Base-by-base conservation (phyloP, 2,888 invertebrate species). In the Rhamphomyia laevipes region DNA sequence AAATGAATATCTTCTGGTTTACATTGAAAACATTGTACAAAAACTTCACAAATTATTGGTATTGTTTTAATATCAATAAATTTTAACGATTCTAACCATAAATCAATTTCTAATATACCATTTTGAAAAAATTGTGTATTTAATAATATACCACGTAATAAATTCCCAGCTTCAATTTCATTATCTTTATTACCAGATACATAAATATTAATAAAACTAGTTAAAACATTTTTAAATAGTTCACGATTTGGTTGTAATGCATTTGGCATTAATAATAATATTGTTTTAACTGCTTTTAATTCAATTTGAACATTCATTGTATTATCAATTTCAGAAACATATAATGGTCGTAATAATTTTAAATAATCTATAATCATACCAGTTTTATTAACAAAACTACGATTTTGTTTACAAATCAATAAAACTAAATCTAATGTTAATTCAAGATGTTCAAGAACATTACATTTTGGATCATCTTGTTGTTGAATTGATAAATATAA, bases 71-170 rank as follows among this genome's bases (percentile, higher is more conserved):
- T 54, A 53, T 61, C 55, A 46, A 60, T 53, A 58, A 59, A 56
- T 43, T 66, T 49, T 43, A 67, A 51, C 54, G 71, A 63, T 57
- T 81, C 76, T 27, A 84, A 64, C 76, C 86, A 81, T 50, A 85
- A 70, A 61, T 81, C 77, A 40, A 84, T 77, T 68, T 87, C 85
- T 49, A 65, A 55, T 23, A 56, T 57, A 53, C 73, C 71, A 54
- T 77, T 77, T 17, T 74, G 75, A 62, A 86, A 86, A 54, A 84
- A 72, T 6, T 74, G 73, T 0, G 80, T 80, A 50, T 75, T 78
- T 56, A 71, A 73, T 23, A 87, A 75, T 50, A 86, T 74, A 45
- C 68, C 71, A 43, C 67, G 67, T 23, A 84, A 63, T 4, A 80
- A 73, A 44, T 68, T 65, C 49, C 76, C 77, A 4, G 77, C 74